Evolutionary conservation across 2,113 vertebrate genomes (phyloP), one percentile per base, ranked within the genome.

Genomic region (Tylochromis polylepis): DNA sequence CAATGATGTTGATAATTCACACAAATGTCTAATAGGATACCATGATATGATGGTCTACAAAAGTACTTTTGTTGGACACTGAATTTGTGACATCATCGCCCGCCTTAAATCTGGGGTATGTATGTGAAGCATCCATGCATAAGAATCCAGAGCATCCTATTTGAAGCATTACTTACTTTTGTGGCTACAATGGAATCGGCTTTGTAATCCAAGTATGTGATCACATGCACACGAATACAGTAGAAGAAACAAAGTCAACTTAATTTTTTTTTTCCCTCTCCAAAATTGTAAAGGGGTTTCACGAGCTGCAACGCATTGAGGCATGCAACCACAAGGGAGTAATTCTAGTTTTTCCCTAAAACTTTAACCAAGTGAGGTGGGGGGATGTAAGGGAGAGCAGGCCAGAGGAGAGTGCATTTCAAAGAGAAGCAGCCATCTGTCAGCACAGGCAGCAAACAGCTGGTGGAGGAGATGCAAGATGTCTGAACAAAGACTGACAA

Each of bases 381-480:
- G 49, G 67, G 53, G 12, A 57, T 36, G 78, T 85, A 75, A 80
- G 78, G 62, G 88, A 79, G 92, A 85, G 89, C 5, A 59, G 85
- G 84, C 84, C 89, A 85, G 86, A 86, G 87, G 85, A 92, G 85
- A 89, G 89, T 91, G 87, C 93, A 94, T 95, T 95, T 96, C 96
- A 97, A 96, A 98, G 97, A 95, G 96, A 96, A 96, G 94, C 94
- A 92, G 94, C 97, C 98, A 98, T 99, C 98, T 99, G 98, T 97
- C 96, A 95, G 93, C 86, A 65, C 93, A 96, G 95, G 93, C 96
- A 94, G 94, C 95, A 94, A 95, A 96, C 98, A 98, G 97, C 98
- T 98, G 97, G 96, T 97, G 92, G 96, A 97, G 96, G 91, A 96
- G 96, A 94, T 87, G 96, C 97, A 97, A 98, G 97, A 98, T 97